These are phyloP conservation scores for Lepisosteus osseus DNA, from an alignment of 2,113 vertebrate species.

Conservation along the genomic window DNA sequence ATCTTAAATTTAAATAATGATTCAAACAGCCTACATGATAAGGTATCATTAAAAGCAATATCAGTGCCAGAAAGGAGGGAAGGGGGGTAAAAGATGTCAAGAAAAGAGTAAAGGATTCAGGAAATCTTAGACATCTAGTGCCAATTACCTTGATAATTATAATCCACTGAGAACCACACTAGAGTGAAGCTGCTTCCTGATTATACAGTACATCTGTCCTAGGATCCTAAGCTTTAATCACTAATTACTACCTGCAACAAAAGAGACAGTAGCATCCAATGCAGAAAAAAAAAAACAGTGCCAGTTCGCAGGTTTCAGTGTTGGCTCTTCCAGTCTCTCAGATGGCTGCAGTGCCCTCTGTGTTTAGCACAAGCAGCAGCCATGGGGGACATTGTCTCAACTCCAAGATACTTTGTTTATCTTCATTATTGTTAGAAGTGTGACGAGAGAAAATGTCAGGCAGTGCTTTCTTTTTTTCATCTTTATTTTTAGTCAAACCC, in stretches of 20 bases:
- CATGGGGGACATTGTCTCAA: constrained; percentile 12
- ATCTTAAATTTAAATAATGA: too few relatives aligned
- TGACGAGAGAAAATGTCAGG: constrained; percentile 32
- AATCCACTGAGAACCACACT: constrained; percentile 67
- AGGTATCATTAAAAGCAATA: constrained; percentile 48
- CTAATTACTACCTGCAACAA: constrained; percentile 79
- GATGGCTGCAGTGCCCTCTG: background rate
- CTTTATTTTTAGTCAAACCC: background rate
- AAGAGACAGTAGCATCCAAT: constrained; percentile 34
- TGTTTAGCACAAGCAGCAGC: background rate
- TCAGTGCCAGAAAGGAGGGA: constrained; percentile 36
- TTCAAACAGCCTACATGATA: constrained; percentile 26
- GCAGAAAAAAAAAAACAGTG: background rate
- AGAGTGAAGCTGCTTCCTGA: constrained; percentile 65
- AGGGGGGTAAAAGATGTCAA: constrained; percentile 43
- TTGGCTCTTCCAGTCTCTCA: background rate
- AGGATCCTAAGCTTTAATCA: constrained; percentile 67
- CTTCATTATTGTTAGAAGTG: constrained; percentile 34
- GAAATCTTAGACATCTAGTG: constrained; percentile 68
- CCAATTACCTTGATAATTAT: constrained; percentile 78
- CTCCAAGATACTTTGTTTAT: constrained; percentile 15
- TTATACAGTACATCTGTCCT: constrained; percentile 67
- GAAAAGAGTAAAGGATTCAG: constrained; percentile 60
- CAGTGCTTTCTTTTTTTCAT: constrained; percentile 11
- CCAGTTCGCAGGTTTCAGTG: background rate